Percentiles rank a stretch among this genome's conserved stretches.
Evolutionary conservation across 2,797 vertebrate genomes (phyloP).

Genomic region (Hafferia zeledoni): DNA sequence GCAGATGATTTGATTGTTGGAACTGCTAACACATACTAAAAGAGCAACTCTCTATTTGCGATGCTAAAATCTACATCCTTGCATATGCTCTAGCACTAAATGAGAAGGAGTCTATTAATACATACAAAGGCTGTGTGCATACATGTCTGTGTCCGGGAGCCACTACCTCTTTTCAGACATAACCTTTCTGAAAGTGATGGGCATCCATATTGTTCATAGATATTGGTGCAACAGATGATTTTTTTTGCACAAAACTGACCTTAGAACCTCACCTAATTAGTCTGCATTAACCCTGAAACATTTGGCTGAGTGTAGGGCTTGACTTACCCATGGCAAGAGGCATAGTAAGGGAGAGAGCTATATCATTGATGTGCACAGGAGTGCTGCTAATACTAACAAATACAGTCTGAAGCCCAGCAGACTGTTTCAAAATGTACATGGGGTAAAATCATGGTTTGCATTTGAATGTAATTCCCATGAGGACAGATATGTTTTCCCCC

Average conservation of each 20-base stretch:
- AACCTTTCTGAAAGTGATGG: background rate
- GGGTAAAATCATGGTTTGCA: background rate
- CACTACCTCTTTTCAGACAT: background rate
- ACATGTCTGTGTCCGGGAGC: background rate
- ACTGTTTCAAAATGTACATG: background rate
- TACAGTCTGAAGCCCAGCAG: background rate
- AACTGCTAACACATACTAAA: background rate
- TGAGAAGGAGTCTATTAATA: background rate
- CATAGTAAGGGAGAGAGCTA: background rate
- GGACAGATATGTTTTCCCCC: background rate
- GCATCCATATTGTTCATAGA: background rate
- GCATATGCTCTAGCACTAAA: background rate
- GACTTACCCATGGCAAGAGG: background rate
- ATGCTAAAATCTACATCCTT: background rate
- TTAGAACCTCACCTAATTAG: background rate
- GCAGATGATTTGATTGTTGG: background rate
- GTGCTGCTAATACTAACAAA: background rate
- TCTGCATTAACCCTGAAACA: background rate
- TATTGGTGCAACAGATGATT: background rate
- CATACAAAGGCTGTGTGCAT: background rate
- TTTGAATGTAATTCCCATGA: background rate
- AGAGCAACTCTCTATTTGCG: background rate
- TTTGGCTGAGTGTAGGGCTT: background rate
- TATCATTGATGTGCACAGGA: background rate
- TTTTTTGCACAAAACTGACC: background rate